Conservation (phyloP, 2,113 vertebrate genomes). For the Petrocephalus zakoni region DNA sequence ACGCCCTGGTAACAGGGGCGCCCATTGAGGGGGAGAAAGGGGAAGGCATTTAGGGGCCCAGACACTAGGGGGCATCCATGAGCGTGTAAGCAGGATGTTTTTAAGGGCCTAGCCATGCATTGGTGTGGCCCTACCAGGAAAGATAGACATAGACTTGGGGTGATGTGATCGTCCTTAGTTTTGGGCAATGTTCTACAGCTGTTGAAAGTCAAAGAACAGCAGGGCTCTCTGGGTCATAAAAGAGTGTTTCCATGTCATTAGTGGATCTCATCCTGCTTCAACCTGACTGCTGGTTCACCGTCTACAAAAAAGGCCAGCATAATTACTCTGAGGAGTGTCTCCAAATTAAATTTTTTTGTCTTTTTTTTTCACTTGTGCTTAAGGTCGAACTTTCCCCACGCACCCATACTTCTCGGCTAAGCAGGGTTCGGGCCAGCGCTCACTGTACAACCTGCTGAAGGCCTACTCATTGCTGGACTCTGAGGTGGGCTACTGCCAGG, state of each 20-base stretch:
- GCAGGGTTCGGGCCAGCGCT: constrained; percentile 87
- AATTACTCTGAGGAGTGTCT: background rate
- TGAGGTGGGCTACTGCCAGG: constrained; percentile 97
- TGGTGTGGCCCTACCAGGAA: background rate
- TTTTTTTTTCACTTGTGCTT: constrained; percentile 19
- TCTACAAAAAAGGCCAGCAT: background rate
- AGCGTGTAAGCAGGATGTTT: background rate
- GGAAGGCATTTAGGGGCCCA: background rate
- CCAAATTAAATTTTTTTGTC: background rate
- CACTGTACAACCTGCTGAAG: constrained; percentile 94
- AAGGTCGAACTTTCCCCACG: constrained; percentile 93
- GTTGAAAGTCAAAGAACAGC: background rate
- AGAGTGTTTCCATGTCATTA: background rate
- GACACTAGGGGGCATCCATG: background rate
- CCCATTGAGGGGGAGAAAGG: background rate
- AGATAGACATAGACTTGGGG: background rate
- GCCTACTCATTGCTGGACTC: constrained; percentile 96
- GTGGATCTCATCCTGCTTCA: background rate
- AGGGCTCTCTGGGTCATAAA: background rate
- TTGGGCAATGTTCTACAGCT: background rate
- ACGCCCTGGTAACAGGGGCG: background rate
- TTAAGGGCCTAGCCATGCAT: background rate
- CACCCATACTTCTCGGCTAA: constrained; percentile 94
- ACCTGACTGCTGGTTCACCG: background rate
- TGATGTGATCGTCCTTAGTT: background rate